A percentile compares a stretch with the other conserved stretches of the same genome.
These are phyloP conservation scores for Spodoptera frugiperda DNA, from an alignment of 1,140 invertebrate species.

Conservation along the genomic window DNA sequence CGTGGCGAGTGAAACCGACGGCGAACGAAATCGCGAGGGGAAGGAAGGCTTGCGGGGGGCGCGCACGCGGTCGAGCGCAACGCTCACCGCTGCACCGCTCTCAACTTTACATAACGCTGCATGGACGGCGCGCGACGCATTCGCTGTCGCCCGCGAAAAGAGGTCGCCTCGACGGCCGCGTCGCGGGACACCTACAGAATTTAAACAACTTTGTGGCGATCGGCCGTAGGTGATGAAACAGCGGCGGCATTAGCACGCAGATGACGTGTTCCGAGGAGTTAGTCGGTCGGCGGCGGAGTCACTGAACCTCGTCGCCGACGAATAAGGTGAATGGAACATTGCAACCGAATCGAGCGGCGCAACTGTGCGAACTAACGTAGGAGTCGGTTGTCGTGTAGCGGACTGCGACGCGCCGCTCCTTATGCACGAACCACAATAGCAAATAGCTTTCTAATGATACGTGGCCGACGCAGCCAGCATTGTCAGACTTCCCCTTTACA, in stretches of 20 bases:
- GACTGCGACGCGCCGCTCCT: conserved; percentile 61
- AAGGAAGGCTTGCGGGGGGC: conserved; percentile 53
- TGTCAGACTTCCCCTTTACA: conserved; percentile 34
- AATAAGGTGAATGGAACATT: conserved; percentile 84
- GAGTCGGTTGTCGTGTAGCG: conserved; percentile 52
- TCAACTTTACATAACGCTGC: conserved; percentile 81
- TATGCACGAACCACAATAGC: conserved; percentile 62
- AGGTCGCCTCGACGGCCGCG: conserved; percentile 70
- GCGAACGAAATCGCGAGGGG: conserved; percentile 70
- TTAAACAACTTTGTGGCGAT: conserved; percentile 68
- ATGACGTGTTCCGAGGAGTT: conserved; percentile 74
- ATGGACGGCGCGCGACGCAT: conserved; percentile 59
- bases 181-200: conserved; percentile 74
- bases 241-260: conserved; percentile 73
- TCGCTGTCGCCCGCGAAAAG: conserved; percentile 65
- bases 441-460: conserved; percentile 79
- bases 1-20: conserved; percentile 67
- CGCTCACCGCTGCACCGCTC: conserved; percentile 72
- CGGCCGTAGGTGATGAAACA: conserved; percentile 72
- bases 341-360: conserved; percentile 74
- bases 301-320: conserved; percentile 78
- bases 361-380: conserved; percentile 62
- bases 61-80: conserved; percentile 79
- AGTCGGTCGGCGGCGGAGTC: conserved; percentile 78
- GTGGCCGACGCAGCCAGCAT: conserved; percentile 51